Evolutionary conservation across 2,888 invertebrate species (phyloP).

Genomic region (Iphiclides podalirius): DNA sequence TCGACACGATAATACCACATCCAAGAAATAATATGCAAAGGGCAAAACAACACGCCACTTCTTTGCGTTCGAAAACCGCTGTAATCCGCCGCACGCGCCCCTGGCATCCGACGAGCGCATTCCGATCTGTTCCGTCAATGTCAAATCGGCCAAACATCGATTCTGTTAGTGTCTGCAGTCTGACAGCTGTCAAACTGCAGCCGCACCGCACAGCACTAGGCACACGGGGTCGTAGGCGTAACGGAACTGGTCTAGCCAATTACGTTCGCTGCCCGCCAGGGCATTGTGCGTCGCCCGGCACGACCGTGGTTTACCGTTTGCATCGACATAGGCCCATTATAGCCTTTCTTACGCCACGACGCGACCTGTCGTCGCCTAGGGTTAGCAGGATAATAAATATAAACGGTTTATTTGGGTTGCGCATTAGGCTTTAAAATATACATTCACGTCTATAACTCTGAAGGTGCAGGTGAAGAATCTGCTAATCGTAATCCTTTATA

Average conservation of each 20-base stretch:
- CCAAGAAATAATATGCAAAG: background rate
- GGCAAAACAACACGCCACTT: background rate
- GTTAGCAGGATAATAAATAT: background rate
- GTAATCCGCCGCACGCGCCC: background rate
- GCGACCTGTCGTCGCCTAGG: constrained; percentile 23
- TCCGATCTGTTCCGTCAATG: background rate
- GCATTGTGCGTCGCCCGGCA: constrained; percentile 22
- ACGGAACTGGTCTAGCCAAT: constrained; percentile 15
- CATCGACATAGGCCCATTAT: constrained; percentile 25
- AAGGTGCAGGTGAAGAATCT: too few relatives aligned
- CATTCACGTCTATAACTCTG: too few relatives aligned
- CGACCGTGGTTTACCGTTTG: constrained; percentile 41
- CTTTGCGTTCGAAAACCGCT: background rate
- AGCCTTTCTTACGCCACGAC: constrained; percentile 34
- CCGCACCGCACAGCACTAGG: background rate
- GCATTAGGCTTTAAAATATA: too few relatives aligned
- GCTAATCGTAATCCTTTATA: too few relatives aligned
- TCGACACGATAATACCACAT: background rate
- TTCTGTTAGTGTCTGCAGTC: background rate
- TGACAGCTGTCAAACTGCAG: constrained; percentile 20
- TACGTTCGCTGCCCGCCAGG: constrained; percentile 6
- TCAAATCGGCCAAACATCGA: background rate
- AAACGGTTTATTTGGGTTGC: background rate
- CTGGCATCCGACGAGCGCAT: background rate
- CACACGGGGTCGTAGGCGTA: background rate